Base-by-base conservation (phyloP, 2,113 vertebrate genomes). In the Pelvicachromis taeniatus region DNA sequence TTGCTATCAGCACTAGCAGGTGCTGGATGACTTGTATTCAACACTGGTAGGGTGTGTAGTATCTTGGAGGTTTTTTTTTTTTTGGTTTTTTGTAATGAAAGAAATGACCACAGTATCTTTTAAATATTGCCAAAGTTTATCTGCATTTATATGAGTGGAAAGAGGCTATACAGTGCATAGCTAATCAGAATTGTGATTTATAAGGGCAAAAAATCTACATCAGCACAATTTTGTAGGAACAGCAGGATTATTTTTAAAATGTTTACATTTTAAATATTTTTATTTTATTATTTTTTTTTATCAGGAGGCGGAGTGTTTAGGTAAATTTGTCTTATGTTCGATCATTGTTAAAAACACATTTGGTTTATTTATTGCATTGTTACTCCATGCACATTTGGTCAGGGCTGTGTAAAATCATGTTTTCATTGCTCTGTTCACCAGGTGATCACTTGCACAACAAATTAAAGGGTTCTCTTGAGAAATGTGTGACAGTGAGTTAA, bases 111-210 rank as follows among this genome's bases (percentile, higher is more conserved):
- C 86, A 89, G 83, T 92, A 78, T 93, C 92, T 59, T 59, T 93
- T 87, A 90, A 91, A 93, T 92, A 87, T 94, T 93, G 94, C 94
- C 94, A 94, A 94, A 94, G 45, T 78, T 48, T 87, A 91, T 92
- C 85, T 85, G 87, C 82, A 31, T 93, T 85, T 81, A 80, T 80
- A 65, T 35, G 65, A 83, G 82, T 73, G 75, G 82, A 87, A 88
- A 84, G 56, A 59, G 88, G 56, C 56, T 61, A 81, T 68, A 81
- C 75, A 81, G 84, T 92, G 85, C 85, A 81, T 90, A 91, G 31
- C 86, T 80, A 45, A 33, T 40, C 52, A 84, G 77, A 55, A 86
- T 56, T 35, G 79, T 89, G 85, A 55, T n/a, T n/a, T 83, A 52
- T 55, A 87, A 87, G 68, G 65, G 80, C 61, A 87, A 87, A 88